Conservation (phyloP, 2,113 vertebrate species). For the Anolis carolinensis region DNA sequence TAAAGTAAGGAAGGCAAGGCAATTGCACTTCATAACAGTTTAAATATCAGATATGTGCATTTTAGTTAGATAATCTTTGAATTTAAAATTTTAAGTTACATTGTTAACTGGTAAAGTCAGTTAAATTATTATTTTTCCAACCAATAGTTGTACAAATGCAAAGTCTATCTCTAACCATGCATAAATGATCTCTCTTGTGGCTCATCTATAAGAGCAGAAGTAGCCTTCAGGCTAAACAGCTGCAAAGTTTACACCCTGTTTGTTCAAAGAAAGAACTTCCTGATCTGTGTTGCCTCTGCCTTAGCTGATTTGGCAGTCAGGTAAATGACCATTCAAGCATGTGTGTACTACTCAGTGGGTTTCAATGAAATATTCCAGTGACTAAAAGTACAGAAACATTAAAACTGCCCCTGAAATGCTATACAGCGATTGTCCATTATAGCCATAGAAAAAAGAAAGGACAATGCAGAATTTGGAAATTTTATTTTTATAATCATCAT, state of each 20-base stretch:
- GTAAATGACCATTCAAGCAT: not conserved
- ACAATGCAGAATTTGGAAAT: not conserved
- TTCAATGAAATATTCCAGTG: constrained; percentile 22
- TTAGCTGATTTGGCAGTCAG: constrained; percentile 23
- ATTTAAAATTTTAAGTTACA: constrained; percentile 5
- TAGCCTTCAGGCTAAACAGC: constrained; percentile 53
- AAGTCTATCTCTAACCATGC: constrained; percentile 4
- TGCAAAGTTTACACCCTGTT: constrained; percentile 41
- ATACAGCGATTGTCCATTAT: not conserved
- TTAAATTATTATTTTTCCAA: not conserved
- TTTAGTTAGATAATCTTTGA: not conserved
- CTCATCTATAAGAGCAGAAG: constrained; percentile 41
- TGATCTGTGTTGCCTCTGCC: not conserved
- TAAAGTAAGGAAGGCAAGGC: not conserved
- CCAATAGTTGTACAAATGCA: not conserved
- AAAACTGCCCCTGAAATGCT: not conserved
- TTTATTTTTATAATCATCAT: too few species aligned
- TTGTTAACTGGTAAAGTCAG: not conserved
- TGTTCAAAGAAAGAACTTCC: constrained; percentile 46
- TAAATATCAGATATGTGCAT: not conserved
- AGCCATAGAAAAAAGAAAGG: not conserved
- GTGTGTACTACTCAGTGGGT: not conserved
- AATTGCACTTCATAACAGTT: not conserved
- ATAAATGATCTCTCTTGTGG: constrained; percentile 36
- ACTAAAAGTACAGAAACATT: not conserved